phyloP scores from a whole-genome alignment of 2,113 vertebrate genomes.

The Lycaon pictus region DNA sequence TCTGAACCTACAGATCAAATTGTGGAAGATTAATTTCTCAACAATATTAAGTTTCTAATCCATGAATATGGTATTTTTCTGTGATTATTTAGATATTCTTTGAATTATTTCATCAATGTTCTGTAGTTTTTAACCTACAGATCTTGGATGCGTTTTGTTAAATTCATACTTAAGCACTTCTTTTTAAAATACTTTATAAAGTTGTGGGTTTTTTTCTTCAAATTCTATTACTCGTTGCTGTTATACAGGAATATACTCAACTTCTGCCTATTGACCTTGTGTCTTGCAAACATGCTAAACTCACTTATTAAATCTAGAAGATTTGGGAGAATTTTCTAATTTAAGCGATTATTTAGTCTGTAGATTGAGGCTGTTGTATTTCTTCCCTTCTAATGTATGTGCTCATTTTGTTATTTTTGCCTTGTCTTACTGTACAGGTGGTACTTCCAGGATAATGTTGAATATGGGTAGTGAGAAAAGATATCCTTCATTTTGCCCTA shows the following conservation, averaged over 20 bases:
- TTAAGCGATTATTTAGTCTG: not conserved
- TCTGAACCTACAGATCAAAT: not conserved
- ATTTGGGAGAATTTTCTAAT: not conserved
- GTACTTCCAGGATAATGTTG: not conserved
- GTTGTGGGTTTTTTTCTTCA: not conserved
- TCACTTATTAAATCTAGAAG: not conserved
- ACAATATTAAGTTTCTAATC: not conserved
- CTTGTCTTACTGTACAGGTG: not conserved
- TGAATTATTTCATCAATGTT: not conserved
- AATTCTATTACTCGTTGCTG: not conserved
- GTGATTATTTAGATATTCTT: not conserved
- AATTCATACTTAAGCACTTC: not conserved
- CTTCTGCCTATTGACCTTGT: not conserved
- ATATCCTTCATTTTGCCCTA: not conserved
- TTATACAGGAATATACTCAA: not conserved
- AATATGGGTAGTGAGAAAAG: not conserved
- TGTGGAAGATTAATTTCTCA: not conserved
- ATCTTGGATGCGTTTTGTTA: not conserved
- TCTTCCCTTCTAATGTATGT: not conserved
- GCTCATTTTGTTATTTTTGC: not conserved
- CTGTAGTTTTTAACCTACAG: not conserved
- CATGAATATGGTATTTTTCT: not conserved
- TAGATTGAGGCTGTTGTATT: not conserved
- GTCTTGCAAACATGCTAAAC: not conserved
- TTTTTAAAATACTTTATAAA: not conserved